Evolutionary conservation across 1,140 invertebrate species (phyloP).

Genomic region (Dryas iulia): DNA sequence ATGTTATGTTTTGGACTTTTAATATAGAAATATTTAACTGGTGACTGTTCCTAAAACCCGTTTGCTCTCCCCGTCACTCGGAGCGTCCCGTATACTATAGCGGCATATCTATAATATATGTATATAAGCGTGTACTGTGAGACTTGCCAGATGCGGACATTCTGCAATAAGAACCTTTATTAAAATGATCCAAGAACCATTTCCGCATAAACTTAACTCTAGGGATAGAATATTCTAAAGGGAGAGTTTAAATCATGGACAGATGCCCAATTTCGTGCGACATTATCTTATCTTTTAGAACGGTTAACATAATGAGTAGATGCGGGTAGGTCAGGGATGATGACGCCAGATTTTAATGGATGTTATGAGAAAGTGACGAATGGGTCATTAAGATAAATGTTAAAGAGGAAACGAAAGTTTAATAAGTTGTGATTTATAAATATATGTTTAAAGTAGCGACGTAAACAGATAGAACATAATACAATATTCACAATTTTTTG

Average conservation of each 20-base stretch:
- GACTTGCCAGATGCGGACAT: conserved; percentile 6
- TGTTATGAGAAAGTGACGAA: conserved; percentile 33
- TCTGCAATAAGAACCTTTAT: conserved; percentile 13
- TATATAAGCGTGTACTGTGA: conserved; percentile 20
- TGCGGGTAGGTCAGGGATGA: conserved; percentile 37
- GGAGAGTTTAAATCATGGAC: neutral
- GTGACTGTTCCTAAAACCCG: conserved; percentile 23
- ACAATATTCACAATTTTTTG: too few species aligned
- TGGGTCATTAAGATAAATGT: conserved; percentile 39
- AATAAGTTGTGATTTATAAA: neutral
- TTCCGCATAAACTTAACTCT: neutral
- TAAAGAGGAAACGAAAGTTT: conserved; percentile 28
- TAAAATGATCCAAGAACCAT: neutral
- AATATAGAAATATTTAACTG: neutral
- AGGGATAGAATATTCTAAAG: neutral
- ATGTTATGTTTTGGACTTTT: neutral
- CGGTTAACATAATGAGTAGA: conserved; percentile 22
- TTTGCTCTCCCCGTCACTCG: conserved; percentile 33
- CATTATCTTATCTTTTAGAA: conserved; percentile 18
- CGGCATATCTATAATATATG: conserved; percentile 58
- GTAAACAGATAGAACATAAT: too few species aligned
- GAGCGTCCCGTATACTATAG: conserved; percentile 49
- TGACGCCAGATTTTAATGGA: conserved; percentile 35
- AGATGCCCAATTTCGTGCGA: neutral
- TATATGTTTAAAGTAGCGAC: neutral